Evolutionary conservation across 2,113 vertebrate species (phyloP).

Genomic region (Heterotis niloticus): DNA sequence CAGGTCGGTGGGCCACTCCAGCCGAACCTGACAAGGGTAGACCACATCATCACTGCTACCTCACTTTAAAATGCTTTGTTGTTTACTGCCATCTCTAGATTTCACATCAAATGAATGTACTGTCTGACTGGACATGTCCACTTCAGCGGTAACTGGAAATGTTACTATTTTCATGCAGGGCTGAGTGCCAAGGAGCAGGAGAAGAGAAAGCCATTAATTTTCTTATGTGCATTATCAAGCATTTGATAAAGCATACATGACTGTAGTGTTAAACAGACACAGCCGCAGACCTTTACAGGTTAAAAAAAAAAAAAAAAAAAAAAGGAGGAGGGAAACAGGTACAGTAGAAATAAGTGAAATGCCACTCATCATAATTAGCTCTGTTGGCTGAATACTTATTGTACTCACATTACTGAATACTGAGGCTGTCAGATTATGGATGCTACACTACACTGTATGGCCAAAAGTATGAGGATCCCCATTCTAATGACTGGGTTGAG

Average conservation of each 20-base stretch:
- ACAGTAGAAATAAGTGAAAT: conserved; percentile 49
- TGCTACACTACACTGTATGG: too few relatives aligned
- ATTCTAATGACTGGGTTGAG: too few relatives aligned
- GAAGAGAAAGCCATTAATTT: conserved; percentile 3
- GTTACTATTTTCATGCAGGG: conserved; percentile 3
- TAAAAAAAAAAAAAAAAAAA: conserved; percentile 32
- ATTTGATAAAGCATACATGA: conserved; percentile 48
- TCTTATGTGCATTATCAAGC: conserved; percentile 28
- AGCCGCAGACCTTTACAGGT: conserved; percentile 40
- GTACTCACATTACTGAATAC: too few relatives aligned
- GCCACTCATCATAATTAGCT: conserved; percentile 37
- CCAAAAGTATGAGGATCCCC: too few relatives aligned
- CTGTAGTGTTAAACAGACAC: conserved; percentile 36
- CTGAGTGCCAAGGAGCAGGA: neutral
- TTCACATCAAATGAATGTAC: neutral
- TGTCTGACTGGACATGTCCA: neutral
- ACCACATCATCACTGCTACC: neutral
- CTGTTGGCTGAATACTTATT: conserved; percentile 29
- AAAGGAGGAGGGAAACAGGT: conserved; percentile 30
- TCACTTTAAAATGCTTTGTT: neutral
- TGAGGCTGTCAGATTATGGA: conserved; percentile 35
- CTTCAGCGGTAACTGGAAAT: neutral
- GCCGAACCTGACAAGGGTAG: conserved; percentile 73
- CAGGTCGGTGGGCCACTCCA: conserved; percentile 96
- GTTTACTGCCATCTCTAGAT: neutral